Evolutionary conservation across 2,888 invertebrate species (phyloP).

Genomic region (Formica aserva): DNA sequence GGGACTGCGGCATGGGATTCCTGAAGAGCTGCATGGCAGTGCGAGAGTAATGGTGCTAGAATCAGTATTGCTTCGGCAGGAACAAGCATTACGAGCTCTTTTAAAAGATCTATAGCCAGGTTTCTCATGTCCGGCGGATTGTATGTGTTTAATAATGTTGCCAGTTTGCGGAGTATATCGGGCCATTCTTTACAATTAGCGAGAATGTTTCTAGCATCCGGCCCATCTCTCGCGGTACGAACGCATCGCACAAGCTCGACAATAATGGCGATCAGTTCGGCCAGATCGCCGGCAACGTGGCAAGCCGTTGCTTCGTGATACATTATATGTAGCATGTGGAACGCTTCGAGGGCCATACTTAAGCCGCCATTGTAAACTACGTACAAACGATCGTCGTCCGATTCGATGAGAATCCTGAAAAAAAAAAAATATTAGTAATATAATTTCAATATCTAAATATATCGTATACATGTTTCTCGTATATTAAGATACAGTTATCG

Average conservation of each 20-base stretch:
- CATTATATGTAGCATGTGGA: conserved; percentile 96
- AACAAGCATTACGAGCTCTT: conserved; percentile 92
- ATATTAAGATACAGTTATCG: background rate
- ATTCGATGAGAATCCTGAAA: conserved; percentile 93
- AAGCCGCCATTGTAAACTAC: conserved; percentile 97
- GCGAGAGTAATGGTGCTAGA: conserved; percentile 93
- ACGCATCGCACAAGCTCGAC: conserved; percentile 91
- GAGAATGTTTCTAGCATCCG: conserved; percentile 89
- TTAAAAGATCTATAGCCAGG: conserved; percentile 92
- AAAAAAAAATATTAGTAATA: background rate
- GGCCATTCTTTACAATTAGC: conserved; percentile 94
- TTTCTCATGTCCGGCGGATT: conserved; percentile 94
- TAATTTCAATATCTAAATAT: background rate
- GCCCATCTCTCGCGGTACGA: conserved; percentile 89
- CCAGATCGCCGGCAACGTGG: conserved; percentile 93
- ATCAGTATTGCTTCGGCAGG: conserved; percentile 93
- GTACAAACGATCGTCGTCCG: conserved; percentile 94
- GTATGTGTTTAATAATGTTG: conserved; percentile 95
- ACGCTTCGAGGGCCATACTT: conserved; percentile 89
- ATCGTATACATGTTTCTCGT: background rate
- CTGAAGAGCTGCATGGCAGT: conserved; percentile 93
- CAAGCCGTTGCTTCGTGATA: conserved; percentile 97
- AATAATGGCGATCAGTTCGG: conserved; percentile 93
- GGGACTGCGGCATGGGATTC: conserved; percentile 91
- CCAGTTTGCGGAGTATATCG: conserved; percentile 94